Percentiles rank a stretch among this genome's conserved stretches.
These are phyloP conservation scores for Diadophis punctatus DNA, from an alignment of 2,113 vertebrate genomes.

Conservation along the genomic window DNA sequence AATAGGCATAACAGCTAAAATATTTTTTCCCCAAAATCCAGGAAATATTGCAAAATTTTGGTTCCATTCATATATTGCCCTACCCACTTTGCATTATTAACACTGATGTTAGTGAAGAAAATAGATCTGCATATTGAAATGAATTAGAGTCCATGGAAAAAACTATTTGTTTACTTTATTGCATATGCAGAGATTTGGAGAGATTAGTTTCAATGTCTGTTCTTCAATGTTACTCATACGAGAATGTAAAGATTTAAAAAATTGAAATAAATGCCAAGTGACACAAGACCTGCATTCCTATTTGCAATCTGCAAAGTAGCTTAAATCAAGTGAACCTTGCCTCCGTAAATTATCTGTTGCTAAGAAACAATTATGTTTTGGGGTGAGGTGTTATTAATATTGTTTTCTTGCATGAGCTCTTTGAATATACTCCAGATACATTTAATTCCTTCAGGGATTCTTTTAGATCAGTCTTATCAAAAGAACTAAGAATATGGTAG, in stretches of 20 bases:
- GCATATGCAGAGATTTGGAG: neutral
- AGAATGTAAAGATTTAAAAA: neutral
- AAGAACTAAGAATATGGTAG: neutral
- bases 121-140: neutral
- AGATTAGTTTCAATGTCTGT: neutral
- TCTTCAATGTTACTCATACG: neutral
- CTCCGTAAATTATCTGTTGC: neutral
- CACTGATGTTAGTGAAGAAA: neutral
- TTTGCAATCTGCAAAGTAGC: neutral
- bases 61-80: neutral
- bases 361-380: neutral
- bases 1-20: neutral
- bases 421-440: neutral
- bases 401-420: neutral
- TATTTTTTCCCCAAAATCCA: neutral
- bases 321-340: neutral
- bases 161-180: neutral
- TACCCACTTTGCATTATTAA: neutral
- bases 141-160: neutral
- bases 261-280: neutral
- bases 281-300: neutral
- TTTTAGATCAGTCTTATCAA: slow-evolving; percentile 1
- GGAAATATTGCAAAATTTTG: neutral
- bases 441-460: neutral
- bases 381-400: neutral